Evolutionary conservation across 2,113 vertebrate genomes (phyloP).

Genomic region (human (Homo sapiens)): DNA sequence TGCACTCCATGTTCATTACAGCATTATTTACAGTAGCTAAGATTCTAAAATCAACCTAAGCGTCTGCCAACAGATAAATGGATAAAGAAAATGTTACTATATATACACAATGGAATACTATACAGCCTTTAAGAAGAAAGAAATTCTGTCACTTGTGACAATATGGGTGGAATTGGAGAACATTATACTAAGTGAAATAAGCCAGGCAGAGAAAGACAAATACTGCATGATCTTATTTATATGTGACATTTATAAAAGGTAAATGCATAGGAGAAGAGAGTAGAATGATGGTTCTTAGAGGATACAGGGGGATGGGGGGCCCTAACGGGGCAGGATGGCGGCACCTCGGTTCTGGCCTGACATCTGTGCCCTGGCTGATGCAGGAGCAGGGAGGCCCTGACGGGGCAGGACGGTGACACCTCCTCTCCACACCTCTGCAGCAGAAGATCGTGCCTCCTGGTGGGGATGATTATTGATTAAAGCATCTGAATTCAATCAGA

Average conservation of each 20-base stretch:
- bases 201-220: neutral
- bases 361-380: too few species aligned
- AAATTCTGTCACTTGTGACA: neutral
- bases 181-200: neutral
- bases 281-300: neutral
- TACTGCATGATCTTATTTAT: neutral
- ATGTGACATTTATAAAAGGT: neutral
- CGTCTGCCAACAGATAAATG: neutral
- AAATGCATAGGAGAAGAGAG: neutral
- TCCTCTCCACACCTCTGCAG: fast-evolving
- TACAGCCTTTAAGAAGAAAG: neutral
- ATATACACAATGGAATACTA: neutral
- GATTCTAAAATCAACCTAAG: neutral
- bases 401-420: fast-evolving
- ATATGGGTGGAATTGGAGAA: neutral
- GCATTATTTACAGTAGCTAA: neutral
- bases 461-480: too few species aligned
- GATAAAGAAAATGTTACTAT: neutral
- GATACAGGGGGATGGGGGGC: neutral
- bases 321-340: too few species aligned
- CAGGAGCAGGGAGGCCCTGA: too few species aligned
- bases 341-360: too few species aligned
- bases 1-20: neutral
- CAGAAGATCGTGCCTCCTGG: too few species aligned
- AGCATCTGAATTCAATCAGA: too few species aligned